Evolutionary conservation across 1,140 invertebrate species (phyloP).

Genomic region (Diabrotica virgifera): DNA sequence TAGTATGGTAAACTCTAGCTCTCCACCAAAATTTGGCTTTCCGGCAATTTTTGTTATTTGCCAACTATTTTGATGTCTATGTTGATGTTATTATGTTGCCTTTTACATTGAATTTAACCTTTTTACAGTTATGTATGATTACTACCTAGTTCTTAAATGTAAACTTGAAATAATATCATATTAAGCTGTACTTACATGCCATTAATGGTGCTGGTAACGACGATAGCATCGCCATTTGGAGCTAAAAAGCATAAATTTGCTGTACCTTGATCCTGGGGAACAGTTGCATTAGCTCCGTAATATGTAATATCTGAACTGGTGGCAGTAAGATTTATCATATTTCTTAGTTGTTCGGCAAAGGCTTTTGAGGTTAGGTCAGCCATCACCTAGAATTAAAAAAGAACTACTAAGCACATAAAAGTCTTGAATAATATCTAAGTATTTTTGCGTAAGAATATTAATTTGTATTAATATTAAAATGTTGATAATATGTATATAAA

Average conservation of each 20-base stretch:
- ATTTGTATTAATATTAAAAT: no score
- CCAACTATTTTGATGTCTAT: no score
- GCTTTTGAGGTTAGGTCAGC: slow-evolving; percentile 62
- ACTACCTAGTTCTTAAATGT: not conserved
- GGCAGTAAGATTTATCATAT: slow-evolving; percentile 56
- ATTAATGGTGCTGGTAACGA: slow-evolving; percentile 91
- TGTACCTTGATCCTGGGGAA: slow-evolving; percentile 76
- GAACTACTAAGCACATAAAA: not conserved
- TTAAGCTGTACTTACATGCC: slow-evolving; percentile 63
- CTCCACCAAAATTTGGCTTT: no score
- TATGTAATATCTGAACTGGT: slow-evolving; percentile 65
- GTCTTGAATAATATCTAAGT: not conserved
- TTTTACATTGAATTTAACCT: not conserved
- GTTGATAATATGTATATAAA: no score
- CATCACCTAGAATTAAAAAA: slow-evolving; percentile 53
- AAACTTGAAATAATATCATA: not conserved
- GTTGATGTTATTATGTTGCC: not conserved
- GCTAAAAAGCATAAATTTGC: slow-evolving; percentile 86
- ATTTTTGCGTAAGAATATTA: not conserved
- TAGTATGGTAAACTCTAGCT: no score
- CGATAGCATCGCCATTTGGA: slow-evolving; percentile 86
- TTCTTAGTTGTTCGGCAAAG: slow-evolving; percentile 62
- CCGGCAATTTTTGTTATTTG: no score
- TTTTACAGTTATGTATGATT: no score
- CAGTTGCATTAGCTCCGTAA: slow-evolving; percentile 65